A percentile compares a stretch with the other conserved stretches of the same genome.
Conservation (phyloP, 2,888 invertebrate species). For the Andrena praecox region DNA sequence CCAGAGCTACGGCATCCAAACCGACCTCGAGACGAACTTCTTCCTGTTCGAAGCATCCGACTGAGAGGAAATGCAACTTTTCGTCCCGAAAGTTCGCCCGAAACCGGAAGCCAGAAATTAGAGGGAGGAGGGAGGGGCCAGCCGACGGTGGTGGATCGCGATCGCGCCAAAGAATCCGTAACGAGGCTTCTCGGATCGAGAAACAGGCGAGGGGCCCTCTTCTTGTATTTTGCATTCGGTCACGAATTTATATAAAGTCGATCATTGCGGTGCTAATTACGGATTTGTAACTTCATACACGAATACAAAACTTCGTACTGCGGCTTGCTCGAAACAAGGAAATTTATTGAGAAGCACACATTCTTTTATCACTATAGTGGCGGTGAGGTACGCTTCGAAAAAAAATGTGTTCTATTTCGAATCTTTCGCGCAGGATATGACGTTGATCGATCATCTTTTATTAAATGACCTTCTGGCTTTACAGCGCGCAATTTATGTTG, state of each 20-base stretch:
- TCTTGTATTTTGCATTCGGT: background rate
- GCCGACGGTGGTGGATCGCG: slow-evolving; percentile 13
- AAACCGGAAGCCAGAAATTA: slow-evolving; percentile 70
- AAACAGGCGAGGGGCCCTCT: background rate
- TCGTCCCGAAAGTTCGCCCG: slow-evolving; percentile 51
- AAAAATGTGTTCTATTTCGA: too few relatives aligned
- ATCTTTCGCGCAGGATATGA: too few relatives aligned
- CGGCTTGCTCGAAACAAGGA: too few relatives aligned
- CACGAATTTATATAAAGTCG: background rate
- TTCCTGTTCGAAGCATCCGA: slow-evolving; percentile 76
- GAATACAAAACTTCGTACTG: too few relatives aligned
- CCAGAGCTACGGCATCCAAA: slow-evolving; percentile 82
- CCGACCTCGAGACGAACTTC: slow-evolving; percentile 83
- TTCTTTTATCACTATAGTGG: too few relatives aligned
- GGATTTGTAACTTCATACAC: too few relatives aligned
- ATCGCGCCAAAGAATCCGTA: slow-evolving; percentile 39
- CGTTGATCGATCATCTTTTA: background rate
- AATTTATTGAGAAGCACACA: too few relatives aligned
- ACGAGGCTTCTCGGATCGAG: slow-evolving; percentile 14
- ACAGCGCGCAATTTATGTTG: slow-evolving; percentile 32
- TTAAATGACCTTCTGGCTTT: background rate
- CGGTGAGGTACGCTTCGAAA: too few relatives aligned
- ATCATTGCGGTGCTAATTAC: too few relatives aligned
- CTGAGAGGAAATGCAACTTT: slow-evolving; percentile 58
- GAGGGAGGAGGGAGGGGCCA: slow-evolving; percentile 24